Conservation (phyloP, 2,113 vertebrate species). For the Sapajus apella region DNA sequence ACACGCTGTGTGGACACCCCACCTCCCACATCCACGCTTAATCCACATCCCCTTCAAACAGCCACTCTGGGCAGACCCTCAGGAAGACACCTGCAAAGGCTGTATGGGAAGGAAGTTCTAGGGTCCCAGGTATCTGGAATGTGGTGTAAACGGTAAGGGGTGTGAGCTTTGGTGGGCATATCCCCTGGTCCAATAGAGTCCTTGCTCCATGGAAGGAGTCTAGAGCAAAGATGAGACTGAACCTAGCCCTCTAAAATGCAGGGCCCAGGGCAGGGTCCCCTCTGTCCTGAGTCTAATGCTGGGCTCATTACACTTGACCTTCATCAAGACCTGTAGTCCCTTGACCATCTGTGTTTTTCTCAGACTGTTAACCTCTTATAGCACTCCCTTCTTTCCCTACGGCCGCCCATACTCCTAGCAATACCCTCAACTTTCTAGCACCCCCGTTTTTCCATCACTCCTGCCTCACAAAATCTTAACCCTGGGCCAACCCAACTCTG, state of each 20-base stretch:
- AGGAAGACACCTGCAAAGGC: not conserved
- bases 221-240: not conserved
- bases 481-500: accelerated
- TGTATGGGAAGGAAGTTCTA: not conserved
- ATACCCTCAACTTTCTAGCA: not conserved
- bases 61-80: not conserved
- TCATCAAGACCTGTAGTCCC: not conserved
- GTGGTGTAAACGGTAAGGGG: not conserved
- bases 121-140: not conserved
- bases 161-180: not conserved
- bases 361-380: not conserved
- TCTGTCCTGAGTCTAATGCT: not conserved
- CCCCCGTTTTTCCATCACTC: not conserved
- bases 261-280: not conserved
- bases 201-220: not conserved
- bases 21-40: not conserved
- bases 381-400: not conserved
- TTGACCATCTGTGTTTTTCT: not conserved
- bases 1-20: accelerated
- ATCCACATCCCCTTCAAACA: not conserved
- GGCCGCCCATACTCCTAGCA: not conserved
- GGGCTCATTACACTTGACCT: not conserved
- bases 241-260: not conserved
- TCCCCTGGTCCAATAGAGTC: not conserved
- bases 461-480: not conserved